Evolutionary conservation across 2,797 vertebrate species (phyloP).

Genomic region (Podargus strigoides): DNA sequence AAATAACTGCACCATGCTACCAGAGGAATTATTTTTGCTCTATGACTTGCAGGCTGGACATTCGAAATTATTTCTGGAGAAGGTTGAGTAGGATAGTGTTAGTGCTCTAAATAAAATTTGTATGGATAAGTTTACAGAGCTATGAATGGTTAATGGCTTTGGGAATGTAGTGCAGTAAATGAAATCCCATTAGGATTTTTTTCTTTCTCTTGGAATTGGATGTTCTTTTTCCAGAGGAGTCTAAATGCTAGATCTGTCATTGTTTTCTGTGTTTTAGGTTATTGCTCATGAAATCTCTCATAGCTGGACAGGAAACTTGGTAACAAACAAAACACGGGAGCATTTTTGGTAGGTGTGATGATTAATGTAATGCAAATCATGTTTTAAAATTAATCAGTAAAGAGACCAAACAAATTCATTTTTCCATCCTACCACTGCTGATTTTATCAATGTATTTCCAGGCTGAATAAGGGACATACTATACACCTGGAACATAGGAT

Average conservation of each 20-base stretch:
- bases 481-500: constrained; percentile 97
- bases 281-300: constrained; percentile 98
- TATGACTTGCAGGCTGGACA: not conserved
- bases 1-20: not conserved
- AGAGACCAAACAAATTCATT: not conserved
- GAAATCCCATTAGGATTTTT: not conserved
- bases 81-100: not conserved
- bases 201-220: not conserved
- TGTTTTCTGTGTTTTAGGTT: constrained; percentile 77
- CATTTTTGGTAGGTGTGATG: constrained; percentile 88
- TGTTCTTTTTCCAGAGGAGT: not conserved
- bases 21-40: not conserved
- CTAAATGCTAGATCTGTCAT: not conserved
- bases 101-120: not conserved
- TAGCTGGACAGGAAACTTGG: constrained; percentile 97
- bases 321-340: constrained; percentile 96
- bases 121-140: not conserved
- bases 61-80: not conserved
- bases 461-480: constrained; percentile 97
- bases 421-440: not conserved
- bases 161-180: not conserved
- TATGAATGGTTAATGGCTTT: not conserved
- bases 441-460: constrained; percentile 50
- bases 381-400: not conserved
- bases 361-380: not conserved